phyloP scores from a whole-genome alignment of 2,888 invertebrate species.

The Macrostomum cliftonense region DNA sequence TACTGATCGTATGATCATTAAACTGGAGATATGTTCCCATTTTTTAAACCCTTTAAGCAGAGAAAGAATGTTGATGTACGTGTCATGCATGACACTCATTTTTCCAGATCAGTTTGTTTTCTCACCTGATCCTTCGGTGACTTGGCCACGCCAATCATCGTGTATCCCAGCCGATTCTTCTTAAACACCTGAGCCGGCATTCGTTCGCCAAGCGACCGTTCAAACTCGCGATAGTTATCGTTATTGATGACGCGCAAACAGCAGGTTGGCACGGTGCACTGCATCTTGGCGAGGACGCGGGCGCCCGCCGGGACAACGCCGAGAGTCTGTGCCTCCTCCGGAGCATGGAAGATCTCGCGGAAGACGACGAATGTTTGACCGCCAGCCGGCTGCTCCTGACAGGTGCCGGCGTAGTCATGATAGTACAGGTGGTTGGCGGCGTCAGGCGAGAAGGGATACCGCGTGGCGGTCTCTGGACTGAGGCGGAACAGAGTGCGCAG shows the following conservation, averaged over 20 bases:
- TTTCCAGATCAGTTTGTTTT: too few relatives aligned
- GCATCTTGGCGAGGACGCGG: slow-evolving; percentile 10
- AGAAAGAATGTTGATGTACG: too few relatives aligned
- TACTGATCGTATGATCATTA: too few relatives aligned
- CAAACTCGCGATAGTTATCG: slow-evolving; percentile 34
- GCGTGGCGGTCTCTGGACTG: background rate
- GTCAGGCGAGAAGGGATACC: slow-evolving; percentile 25
- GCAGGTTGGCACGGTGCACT: slow-evolving; percentile 19
- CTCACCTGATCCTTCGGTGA: background rate
- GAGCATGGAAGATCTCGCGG: slow-evolving; percentile 15
- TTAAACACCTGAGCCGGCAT: slow-evolving; percentile 35
- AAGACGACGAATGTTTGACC: slow-evolving; percentile 36
- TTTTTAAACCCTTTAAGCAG: too few relatives aligned
- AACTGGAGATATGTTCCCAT: too few relatives aligned
- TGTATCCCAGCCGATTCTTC: slow-evolving; percentile 7
- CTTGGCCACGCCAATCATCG: slow-evolving; percentile 1
- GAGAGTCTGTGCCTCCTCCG: slow-evolving; percentile 16
- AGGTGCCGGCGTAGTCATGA: slow-evolving; percentile 30
- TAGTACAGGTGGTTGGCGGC: slow-evolving; percentile 37
- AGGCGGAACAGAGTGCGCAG: slow-evolving; percentile 19
- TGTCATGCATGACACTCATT: too few relatives aligned
- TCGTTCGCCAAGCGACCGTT: slow-evolving; percentile 30
- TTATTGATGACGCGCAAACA: slow-evolving; percentile 35
- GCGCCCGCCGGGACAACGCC: background rate
- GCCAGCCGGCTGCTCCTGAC: slow-evolving; percentile 27